Percentiles rank a stretch among this genome's conserved stretches.
phyloP scores from a whole-genome alignment of 2,113 vertebrate species.

The Entelurus aequoreus region DNA sequence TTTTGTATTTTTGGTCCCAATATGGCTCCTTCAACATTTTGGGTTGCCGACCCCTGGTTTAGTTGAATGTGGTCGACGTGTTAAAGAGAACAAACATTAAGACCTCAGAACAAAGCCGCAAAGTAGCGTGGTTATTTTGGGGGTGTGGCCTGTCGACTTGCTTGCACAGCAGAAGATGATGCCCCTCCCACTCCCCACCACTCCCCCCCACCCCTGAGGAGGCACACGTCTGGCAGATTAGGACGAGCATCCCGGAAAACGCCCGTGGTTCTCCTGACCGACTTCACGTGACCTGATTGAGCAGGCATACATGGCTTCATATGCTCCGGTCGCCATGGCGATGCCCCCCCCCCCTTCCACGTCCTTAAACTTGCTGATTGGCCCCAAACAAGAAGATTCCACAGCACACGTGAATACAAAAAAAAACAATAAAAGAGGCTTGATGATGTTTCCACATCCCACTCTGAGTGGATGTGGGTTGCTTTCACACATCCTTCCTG shows the following conservation, averaged over 20 bases:
- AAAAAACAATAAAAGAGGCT: no score
- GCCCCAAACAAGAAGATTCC: conserved; percentile 1
- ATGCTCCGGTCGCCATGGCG: conserved; percentile 46
- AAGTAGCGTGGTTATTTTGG: not conserved
- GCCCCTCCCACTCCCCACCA: not conserved
- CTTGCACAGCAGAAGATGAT: conserved; percentile 19
- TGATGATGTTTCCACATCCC: no score
- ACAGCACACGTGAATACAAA: not conserved
- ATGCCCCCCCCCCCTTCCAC: conserved; percentile 16
- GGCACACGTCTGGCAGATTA: conserved; percentile 52
- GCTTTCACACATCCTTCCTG: conserved; percentile 42
- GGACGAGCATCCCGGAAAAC: conserved; percentile 37
- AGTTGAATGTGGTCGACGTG: no score
- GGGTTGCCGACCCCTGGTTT: no score
- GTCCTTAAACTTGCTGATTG: conserved; percentile 3
- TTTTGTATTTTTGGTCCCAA: no score
- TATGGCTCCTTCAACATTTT: no score
- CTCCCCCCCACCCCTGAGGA: conserved; percentile 37
- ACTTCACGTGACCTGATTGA: conserved; percentile 72
- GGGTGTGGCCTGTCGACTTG: conserved; percentile 1
- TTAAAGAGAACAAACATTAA: no score
- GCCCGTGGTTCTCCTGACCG: conserved; percentile 57
- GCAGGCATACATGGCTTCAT: conserved; percentile 54
- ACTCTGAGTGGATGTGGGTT: not conserved
- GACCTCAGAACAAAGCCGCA: no score